Conservation (phyloP, 2,113 vertebrate species). For the Calypte anna region DNA sequence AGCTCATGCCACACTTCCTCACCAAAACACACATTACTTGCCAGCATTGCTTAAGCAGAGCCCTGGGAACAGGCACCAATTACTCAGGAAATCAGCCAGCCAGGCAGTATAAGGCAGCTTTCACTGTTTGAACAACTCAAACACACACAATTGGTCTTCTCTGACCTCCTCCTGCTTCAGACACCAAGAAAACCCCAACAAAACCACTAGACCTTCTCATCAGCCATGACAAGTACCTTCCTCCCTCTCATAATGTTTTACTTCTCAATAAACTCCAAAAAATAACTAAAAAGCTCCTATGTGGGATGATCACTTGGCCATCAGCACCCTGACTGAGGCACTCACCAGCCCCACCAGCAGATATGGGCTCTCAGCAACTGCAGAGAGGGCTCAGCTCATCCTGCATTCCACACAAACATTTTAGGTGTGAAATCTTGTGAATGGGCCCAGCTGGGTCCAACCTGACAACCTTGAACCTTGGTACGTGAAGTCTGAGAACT, state of each 20-base stretch:
- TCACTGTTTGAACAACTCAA: background rate
- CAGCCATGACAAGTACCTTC: background rate
- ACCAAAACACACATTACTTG: background rate
- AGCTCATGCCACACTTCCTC: background rate
- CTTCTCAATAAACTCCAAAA: background rate
- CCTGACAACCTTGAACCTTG: fast-evolving
- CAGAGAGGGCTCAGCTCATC: background rate
- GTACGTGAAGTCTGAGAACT: fast-evolving
- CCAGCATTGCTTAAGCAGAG: background rate
- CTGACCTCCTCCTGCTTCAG: background rate
- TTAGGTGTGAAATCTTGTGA: background rate
- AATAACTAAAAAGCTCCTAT: no score
- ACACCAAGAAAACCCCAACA: background rate
- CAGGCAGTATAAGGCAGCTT: background rate
- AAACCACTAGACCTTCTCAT: background rate
- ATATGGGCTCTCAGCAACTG: fast-evolving
- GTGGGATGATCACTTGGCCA: no score
- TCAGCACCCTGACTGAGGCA: background rate
- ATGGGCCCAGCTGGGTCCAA: fast-evolving
- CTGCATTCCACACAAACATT: no score
- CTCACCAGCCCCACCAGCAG: background rate
- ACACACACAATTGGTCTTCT: background rate
- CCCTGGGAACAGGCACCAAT: background rate
- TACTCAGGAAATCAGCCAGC: background rate
- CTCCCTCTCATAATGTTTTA: background rate